Conservation (phyloP, 2,888 invertebrate genomes). For the Cactoblastis cactorum region DNA sequence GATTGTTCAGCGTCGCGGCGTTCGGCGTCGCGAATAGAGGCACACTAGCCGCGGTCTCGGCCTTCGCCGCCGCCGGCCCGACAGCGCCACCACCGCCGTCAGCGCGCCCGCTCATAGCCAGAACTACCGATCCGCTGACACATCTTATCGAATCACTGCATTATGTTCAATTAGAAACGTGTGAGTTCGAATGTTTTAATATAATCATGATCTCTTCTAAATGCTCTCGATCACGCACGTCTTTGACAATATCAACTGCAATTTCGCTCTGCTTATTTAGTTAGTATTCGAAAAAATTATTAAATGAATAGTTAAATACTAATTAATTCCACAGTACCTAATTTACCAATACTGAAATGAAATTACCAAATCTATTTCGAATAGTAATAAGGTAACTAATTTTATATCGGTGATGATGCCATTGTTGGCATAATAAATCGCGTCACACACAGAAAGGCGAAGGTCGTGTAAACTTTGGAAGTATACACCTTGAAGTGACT, state of each 20-base stretch:
- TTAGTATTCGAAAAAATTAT: not conserved
- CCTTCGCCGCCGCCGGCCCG: conserved; percentile 17
- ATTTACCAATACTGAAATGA: not conserved
- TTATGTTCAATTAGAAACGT: not conserved
- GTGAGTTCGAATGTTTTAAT: not conserved
- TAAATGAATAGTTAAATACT: not conserved
- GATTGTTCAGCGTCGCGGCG: conserved; percentile 42
- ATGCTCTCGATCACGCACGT: not conserved
- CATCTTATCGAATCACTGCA: conserved; percentile 7
- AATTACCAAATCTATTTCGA: not conserved
- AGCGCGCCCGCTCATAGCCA: conserved; percentile 13
- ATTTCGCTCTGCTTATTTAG: too few species aligned
- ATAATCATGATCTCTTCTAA: not conserved
- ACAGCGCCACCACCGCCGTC: conserved; percentile 15
- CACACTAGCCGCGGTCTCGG: conserved; percentile 39
- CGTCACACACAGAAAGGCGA: conserved; percentile 50
- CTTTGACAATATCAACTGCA: not conserved
- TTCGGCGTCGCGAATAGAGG: conserved; percentile 51
- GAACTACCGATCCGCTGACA: conserved; percentile 22
- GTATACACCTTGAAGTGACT: conserved; percentile 34
- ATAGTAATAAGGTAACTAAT: not conserved
- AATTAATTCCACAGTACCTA: not conserved
- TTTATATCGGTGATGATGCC: conserved; percentile 38
- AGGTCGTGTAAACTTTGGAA: conserved; percentile 57
- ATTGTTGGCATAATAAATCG: conserved; percentile 31